phyloP scores from a whole-genome alignment of 2,797 vertebrate species.

The Microctenopoma stevenorrisi region DNA sequence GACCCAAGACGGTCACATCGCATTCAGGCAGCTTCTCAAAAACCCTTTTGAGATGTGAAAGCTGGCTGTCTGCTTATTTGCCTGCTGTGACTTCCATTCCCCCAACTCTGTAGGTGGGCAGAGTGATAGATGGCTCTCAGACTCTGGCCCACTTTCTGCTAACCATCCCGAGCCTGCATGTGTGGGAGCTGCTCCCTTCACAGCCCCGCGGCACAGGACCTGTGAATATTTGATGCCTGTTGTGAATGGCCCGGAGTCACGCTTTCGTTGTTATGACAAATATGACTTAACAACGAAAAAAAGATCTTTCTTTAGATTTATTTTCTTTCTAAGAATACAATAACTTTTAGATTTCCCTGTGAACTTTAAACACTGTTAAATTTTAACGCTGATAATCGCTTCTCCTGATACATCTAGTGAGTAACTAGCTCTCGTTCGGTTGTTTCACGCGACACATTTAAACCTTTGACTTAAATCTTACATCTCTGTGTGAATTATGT shows the following conservation, averaged over 20 bases:
- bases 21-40: neutral
- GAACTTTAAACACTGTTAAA: neutral
- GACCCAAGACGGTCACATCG: conserved; percentile 4
- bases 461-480: neutral
- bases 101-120: conserved; percentile 42
- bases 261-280: conserved; percentile 43
- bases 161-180: conserved; percentile 28
- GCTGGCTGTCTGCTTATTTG: conserved; percentile 34
- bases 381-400: neutral
- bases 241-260: conserved; percentile 46
- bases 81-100: conserved; percentile 43
- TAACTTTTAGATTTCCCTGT: neutral
- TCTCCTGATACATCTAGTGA: neutral
- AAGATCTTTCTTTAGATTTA: neutral
- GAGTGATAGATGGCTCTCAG: conserved; percentile 32
- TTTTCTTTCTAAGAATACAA: conserved; percentile 7
- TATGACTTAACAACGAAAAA: conserved; percentile 10
- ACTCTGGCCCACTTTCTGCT: conserved; percentile 32
- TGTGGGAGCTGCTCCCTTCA: conserved; percentile 5
- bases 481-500: neutral
- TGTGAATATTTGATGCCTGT: conserved; percentile 67
- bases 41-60: conserved; percentile 32
- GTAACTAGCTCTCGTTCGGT: neutral
- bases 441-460: neutral
- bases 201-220: conserved; percentile 25